A percentile compares a stretch with the other conserved stretches of the same genome.
phyloP scores from a whole-genome alignment of 2,888 invertebrate genomes.

The Brachylomia viminalis region DNA sequence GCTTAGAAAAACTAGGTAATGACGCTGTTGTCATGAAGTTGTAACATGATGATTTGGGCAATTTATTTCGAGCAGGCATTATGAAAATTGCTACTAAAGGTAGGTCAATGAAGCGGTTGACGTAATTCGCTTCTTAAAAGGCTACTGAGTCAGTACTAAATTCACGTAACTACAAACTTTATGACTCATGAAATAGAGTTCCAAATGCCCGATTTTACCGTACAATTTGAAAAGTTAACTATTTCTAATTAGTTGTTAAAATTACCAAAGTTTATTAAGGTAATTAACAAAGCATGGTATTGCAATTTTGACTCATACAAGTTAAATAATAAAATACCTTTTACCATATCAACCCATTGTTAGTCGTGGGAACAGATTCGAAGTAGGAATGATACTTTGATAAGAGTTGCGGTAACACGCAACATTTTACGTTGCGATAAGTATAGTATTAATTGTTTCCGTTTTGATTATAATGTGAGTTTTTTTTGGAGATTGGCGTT shows the following conservation, averaged over 20 bases:
- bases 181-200: neutral
- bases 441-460: conserved; percentile 42
- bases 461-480: conserved; percentile 30
- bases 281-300: neutral
- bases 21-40: no score
- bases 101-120: conserved; percentile 47
- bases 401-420: conserved; percentile 59
- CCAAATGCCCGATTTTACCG: neutral
- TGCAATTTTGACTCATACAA: neutral
- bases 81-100: conserved; percentile 42
- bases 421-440: conserved; percentile 45
- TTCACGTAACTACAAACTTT: conserved; percentile 2
- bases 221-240: conserved; percentile 15
- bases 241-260: conserved; percentile 23
- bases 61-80: neutral
- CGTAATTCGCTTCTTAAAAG: conserved; percentile 34
- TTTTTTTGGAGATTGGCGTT: neutral
- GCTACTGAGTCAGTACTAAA: conserved; percentile 18
- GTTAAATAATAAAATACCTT: neutral
- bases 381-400: conserved; percentile 42
- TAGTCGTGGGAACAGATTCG: conserved; percentile 53
- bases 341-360: conserved; percentile 24
- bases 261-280: conserved; percentile 28
- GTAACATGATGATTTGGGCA: neutral
- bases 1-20: neutral